These are phyloP conservation scores for Dryobota labecula DNA, from an alignment of 2,888 invertebrate species.

Conservation along the genomic window DNA sequence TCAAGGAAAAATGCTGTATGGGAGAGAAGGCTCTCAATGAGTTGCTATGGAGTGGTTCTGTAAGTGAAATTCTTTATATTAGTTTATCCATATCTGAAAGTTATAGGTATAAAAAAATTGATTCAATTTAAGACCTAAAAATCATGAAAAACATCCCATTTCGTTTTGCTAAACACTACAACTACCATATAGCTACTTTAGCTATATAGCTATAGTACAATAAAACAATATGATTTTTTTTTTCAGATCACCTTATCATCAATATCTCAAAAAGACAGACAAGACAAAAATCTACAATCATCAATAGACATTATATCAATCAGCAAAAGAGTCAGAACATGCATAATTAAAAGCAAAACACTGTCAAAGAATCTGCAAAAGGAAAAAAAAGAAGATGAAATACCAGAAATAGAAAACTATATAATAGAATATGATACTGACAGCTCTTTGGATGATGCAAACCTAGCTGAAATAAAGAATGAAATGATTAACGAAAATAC, in stretches of 20 bases:
- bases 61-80: constrained; percentile 57
- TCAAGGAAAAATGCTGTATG: constrained; percentile 82
- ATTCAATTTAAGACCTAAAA: not conserved
- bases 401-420: constrained; percentile 25
- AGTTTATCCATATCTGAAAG: not conserved
- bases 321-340: constrained; percentile 48
- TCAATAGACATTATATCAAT: constrained; percentile 26
- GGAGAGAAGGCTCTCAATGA: constrained; percentile 77
- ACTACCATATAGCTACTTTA: no score
- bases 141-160: not conserved
- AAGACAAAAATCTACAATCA: constrained; percentile 40
- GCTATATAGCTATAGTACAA: not conserved
- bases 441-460: constrained; percentile 27
- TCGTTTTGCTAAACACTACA: not conserved
- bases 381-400: not conserved
- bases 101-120: not conserved
- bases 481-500: constrained; percentile 16
- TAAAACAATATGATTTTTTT: not conserved
- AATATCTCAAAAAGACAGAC: constrained; percentile 43
- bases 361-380: not conserved
- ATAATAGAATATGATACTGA: constrained; percentile 33
- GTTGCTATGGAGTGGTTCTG: constrained; percentile 73
- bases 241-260: constrained; percentile 55
- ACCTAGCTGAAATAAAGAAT: constrained; percentile 36
- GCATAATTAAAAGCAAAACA: constrained; percentile 25